Conservation (phyloP, 2,797 vertebrate species). For the Enteromius treurensis region DNA sequence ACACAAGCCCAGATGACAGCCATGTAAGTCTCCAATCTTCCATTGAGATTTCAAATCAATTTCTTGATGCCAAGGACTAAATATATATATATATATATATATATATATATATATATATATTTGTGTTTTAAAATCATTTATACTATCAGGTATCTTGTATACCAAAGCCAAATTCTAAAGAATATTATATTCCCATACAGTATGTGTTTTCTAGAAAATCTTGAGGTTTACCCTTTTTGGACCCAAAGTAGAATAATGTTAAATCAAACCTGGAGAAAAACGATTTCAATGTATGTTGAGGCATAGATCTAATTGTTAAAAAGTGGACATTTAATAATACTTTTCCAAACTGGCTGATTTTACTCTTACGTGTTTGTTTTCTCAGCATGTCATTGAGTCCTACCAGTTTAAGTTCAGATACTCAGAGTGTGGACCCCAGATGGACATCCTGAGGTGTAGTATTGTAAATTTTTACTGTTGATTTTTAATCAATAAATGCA, state of each 20-base stretch:
- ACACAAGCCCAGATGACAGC: slow-evolving; percentile 73
- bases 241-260: background rate
- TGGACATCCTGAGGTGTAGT: slow-evolving; percentile 75
- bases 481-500: background rate
- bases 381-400: slow-evolving; percentile 89
- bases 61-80: background rate
- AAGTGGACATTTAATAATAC: background rate
- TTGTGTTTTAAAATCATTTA: no score
- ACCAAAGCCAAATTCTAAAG: background rate
- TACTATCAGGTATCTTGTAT: background rate
- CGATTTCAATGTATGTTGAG: background rate
- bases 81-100: background rate
- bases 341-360: background rate
- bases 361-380: slow-evolving; percentile 32
- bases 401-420: slow-evolving; percentile 98
- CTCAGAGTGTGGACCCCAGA: slow-evolving; percentile 80
- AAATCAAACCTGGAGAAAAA: background rate
- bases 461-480: background rate
- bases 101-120: no score
- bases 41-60: background rate
- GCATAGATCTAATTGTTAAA: background rate
- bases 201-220: background rate
- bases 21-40: slow-evolving; percentile 71
- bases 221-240: background rate
- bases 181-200: background rate